Base-by-base conservation (phyloP, 2,888 invertebrate species). In the Athetis lepigone region DNA sequence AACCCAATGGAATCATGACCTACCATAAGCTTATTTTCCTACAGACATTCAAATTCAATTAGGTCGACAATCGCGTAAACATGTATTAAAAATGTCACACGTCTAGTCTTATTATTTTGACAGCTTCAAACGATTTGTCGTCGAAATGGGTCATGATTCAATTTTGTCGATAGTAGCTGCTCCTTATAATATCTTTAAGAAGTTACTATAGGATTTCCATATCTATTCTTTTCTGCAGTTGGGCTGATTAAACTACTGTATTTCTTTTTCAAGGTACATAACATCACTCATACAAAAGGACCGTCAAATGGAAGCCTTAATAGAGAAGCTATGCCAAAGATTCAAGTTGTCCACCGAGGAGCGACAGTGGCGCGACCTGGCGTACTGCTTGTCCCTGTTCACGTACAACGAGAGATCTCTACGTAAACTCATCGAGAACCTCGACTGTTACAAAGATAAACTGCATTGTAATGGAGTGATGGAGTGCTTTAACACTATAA, bases 291-390 rank as follows among this genome's bases (percentile, higher is more conserved):
- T 99, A 61, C 97, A 98, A 86, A 99, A 98, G 88, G 98, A 98
- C 85, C 96, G 97, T 23, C 98, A 98, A 87, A 97, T 98, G 88
- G 99, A 99, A 88, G 97, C 97, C 37, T 93, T 99, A 50, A 97
- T 99, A 11, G 99, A 99, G 83, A 98, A 99, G 87, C 94, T 99
- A 25, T 98, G 98, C 83, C 96, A 97, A 59, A 96, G 99, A 56
- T 98, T 98, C 86, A 96, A 97, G 76, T 93, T 97, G 4, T 97
- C 98, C 0, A 95, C 96, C 0, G 96, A 96, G 13, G 97, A 98
- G 81, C 95, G 97, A 0, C 98, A 98, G 80, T 98, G 98, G 96
- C 96, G 97, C 21, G 98, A 98, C 88, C 96, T 99, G 50, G 97
- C 98, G 0, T 99, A 96, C 89, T 99, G 99, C 83, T 95, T 99